phyloP scores from a whole-genome alignment of 2,797 vertebrate genomes.

The Enteromius paludinosus region DNA sequence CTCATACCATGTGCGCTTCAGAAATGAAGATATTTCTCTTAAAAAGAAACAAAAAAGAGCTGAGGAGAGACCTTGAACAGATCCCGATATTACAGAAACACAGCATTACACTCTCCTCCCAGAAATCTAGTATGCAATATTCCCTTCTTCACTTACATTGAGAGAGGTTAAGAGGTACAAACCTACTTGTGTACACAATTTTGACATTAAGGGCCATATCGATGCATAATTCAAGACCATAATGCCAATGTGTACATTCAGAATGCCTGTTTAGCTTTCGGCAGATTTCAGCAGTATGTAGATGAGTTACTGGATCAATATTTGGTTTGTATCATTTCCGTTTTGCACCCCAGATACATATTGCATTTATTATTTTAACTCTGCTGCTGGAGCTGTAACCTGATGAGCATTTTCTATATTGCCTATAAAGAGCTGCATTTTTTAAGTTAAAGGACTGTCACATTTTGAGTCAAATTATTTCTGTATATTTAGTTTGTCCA shows the following conservation, averaged over 20 bases:
- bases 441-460: neutral
- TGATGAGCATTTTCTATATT: neutral
- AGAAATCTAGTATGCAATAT: constrained; percentile 51
- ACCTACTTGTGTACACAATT: constrained; percentile 35
- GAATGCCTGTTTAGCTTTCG: constrained; percentile 49
- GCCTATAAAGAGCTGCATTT: constrained; percentile 8
- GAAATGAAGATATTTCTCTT: constrained; percentile 62
- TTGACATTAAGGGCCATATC: constrained; percentile 47
- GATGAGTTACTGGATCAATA: constrained; percentile 38
- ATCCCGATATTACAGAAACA: constrained; percentile 45
- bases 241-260: constrained; percentile 45
- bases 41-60: constrained; percentile 16
- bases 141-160: constrained; percentile 47
- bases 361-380: neutral
- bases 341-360: constrained; percentile 28
- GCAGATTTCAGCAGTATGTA: constrained; percentile 44
- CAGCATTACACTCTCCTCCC: constrained; percentile 58
- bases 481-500: neutral
- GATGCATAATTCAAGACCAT: constrained; percentile 51
- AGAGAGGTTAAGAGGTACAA: constrained; percentile 39
- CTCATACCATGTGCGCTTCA: constrained; percentile 53
- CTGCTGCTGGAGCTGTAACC: neutral
- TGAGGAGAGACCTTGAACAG: constrained; percentile 23
- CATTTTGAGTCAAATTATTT: neutral
- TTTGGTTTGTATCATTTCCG: constrained; percentile 19